Evolutionary conservation across 2,888 invertebrate species (phyloP), one percentile per base, ranked within the genome.

Genomic region (Erynnis tages): DNA sequence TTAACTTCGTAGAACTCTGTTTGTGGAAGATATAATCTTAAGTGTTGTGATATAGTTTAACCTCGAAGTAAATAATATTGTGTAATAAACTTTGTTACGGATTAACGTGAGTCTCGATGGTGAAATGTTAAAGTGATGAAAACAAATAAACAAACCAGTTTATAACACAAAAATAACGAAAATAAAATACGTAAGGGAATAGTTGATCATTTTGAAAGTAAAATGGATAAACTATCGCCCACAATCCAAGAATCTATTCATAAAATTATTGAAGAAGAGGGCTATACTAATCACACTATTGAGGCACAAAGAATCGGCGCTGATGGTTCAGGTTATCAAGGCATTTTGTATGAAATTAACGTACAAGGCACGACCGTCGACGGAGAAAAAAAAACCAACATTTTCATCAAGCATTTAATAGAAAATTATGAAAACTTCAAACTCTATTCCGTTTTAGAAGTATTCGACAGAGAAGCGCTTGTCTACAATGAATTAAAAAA

Each of bases 321-420:
- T 1, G 29, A 52, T 10, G 52, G 44, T n/a, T 37, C 14, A 1
- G 37, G 44, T 37, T 52, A 52, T 25, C 52, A 52, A 30, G 52
- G 52, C 11, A 30, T 52, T 2, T 37, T 50, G 6, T 50, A 44
- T 14, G 43, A 50, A 50, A 19, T 50, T 21, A 50, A 35, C 16
- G 17, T 50, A 4, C 35, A 1, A n/a, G 50, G 43, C 35, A 7
- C 29, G 14, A 50, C 43, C 8, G 32, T 8, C 8, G 45, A 61
- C 0, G 66, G 57, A 0, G 17, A 58, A 0, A 66, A 64, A 46
- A 59, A 71, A 62, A 63, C 64, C 2, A 69, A 74, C 34, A 60
- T 82, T 17, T 83, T 83, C 54, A 57, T 73, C 1, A 83, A 83
- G 55, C 59, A 66, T n/a, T 71, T 71, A n/a, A 59, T 73, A 19